Percentiles rank a stretch among this genome's conserved stretches.
Conservation (phyloP, 2,888 invertebrate genomes). For the Nebria brevicollis region DNA sequence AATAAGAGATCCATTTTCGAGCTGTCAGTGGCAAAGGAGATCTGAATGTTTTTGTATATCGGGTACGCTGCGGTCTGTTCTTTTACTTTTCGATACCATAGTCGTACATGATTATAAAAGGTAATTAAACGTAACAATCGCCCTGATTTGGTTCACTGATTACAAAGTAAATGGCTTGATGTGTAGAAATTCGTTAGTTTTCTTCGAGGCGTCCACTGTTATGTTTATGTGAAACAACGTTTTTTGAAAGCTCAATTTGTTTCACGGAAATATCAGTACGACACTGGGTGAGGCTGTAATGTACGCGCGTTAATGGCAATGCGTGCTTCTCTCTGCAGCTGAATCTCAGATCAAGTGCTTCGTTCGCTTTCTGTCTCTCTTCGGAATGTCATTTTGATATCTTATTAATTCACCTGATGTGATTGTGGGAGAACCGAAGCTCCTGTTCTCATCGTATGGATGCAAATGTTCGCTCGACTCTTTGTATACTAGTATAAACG, state of each 20-base stretch:
- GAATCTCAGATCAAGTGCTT: slow-evolving; percentile 3
- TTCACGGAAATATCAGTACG: not conserved
- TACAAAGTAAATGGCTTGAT: too few relatives aligned
- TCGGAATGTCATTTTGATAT: slow-evolving; percentile 35
- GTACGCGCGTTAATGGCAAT: slow-evolving; percentile 11
- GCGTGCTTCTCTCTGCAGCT: slow-evolving; percentile 10
- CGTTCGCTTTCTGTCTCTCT: not conserved
- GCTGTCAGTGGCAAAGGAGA: slow-evolving; percentile 37
- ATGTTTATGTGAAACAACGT: not conserved
- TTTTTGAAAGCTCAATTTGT: not conserved
- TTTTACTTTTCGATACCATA: slow-evolving; percentile 5
- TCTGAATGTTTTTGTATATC: slow-evolving; percentile 29
- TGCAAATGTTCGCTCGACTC: slow-evolving; percentile 13
- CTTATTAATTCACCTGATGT: slow-evolving; percentile 28
- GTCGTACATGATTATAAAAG: not conserved
- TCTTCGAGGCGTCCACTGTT: too few relatives aligned
- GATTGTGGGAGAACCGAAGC: slow-evolving; percentile 18
- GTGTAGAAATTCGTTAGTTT: too few relatives aligned
- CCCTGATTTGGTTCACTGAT: too few relatives aligned
- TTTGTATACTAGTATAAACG: not conserved
- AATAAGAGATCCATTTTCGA: slow-evolving; percentile 46
- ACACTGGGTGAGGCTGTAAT: not conserved
- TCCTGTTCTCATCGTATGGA: slow-evolving; percentile 18
- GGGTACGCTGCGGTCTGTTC: not conserved
- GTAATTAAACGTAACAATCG: too few relatives aligned